Percentiles rank a stretch among this genome's conserved stretches.
phyloP scores from a whole-genome alignment of 2,888 invertebrate species.

The Cephus rjabovi region DNA sequence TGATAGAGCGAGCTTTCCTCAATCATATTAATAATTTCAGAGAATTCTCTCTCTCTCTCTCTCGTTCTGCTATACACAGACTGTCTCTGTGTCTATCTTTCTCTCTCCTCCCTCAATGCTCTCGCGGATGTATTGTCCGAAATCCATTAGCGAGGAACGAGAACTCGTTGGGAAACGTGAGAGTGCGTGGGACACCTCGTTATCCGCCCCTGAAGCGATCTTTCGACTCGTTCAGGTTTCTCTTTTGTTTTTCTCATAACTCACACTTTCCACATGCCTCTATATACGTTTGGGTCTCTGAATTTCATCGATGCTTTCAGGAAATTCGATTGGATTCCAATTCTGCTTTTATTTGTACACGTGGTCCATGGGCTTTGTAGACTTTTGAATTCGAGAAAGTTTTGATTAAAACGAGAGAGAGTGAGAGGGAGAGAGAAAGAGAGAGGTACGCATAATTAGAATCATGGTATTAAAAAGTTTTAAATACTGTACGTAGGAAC shows the following conservation, averaged over 20 bases:
- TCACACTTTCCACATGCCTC: too few species aligned
- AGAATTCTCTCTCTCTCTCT: not conserved
- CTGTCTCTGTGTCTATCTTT: too few species aligned
- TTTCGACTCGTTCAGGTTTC: not conserved
- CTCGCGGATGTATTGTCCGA: not conserved
- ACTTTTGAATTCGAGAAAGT: too few species aligned
- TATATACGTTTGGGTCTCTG: too few species aligned
- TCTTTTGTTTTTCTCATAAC: too few species aligned
- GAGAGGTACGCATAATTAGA: not conserved
- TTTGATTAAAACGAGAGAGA: not conserved
- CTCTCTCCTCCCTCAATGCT: not conserved
- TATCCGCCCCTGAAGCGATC: not conserved
- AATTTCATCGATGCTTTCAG: too few species aligned
- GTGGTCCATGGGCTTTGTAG: too few species aligned
- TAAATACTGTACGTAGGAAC: too few species aligned
- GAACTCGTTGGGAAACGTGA: not conserved
- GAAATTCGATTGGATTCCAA: too few species aligned
- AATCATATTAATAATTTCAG: conserved; percentile 19
- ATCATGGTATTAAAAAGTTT: too few species aligned
- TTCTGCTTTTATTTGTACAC: too few species aligned
- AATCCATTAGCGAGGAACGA: conserved; percentile 7
- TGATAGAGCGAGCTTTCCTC: conserved; percentile 1
- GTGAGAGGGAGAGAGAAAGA: not conserved
- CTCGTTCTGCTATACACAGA: too few species aligned
- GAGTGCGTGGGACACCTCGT: conserved; percentile 5